Conservation (phyloP, 2,888 invertebrate genomes). For the Tuberolachnus salignus region DNA sequence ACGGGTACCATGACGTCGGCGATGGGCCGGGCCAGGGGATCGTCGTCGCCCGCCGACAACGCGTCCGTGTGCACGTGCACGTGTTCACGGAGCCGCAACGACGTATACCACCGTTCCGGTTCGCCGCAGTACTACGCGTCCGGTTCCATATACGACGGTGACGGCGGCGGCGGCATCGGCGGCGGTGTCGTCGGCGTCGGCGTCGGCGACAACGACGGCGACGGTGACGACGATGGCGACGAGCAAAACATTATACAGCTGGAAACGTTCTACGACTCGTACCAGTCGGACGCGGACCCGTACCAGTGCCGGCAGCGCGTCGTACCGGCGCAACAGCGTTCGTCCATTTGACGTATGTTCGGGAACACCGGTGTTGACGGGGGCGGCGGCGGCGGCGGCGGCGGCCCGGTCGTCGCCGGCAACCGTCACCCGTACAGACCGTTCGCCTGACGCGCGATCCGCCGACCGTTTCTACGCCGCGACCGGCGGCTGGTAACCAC, state of each 20-base stretch:
- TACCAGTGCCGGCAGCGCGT: conserved; percentile 25
- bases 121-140: conserved; percentile 42
- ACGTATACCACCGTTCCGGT: conserved; percentile 16
- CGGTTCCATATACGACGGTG: conserved; percentile 24
- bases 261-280: conserved; percentile 36
- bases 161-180: neutral
- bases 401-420: neutral
- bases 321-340: conserved; percentile 17
- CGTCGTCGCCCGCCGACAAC: conserved; percentile 40
- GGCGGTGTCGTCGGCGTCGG: neutral
- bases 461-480: neutral
- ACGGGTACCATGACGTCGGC: conserved; percentile 61
- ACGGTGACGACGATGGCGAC: neutral
- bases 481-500: neutral
- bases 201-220: neutral
- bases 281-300: neutral
- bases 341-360: conserved; percentile 53
- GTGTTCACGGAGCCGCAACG: conserved; percentile 37
- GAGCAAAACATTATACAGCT: conserved; percentile 33
- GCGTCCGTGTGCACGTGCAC: conserved; percentile 53
- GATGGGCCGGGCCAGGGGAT: conserved; percentile 12
- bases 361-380: neutral
- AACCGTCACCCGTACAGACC: conserved; percentile 23
- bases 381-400: no score
- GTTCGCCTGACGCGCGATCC: conserved; percentile 1